These are phyloP conservation scores for Siniperca knerii DNA, from an alignment of 2,113 vertebrate genomes.

Conservation along the genomic window DNA sequence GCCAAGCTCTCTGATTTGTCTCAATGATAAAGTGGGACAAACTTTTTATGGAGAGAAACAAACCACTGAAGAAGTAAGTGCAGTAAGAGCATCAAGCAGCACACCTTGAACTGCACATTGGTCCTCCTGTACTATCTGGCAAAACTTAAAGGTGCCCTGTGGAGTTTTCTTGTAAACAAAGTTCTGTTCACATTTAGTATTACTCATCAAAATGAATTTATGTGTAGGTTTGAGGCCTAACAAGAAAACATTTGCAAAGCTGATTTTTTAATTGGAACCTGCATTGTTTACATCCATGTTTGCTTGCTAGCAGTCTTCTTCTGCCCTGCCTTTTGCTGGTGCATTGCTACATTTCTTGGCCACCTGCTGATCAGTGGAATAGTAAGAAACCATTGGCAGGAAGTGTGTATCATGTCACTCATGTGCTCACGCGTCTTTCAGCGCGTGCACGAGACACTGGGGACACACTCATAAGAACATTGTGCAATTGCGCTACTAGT, in stretches of 20 bases:
- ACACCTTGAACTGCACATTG: no score
- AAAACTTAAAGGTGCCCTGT: neutral
- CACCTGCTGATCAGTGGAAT: neutral
- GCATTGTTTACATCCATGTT: neutral
- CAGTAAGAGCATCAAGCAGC: no score
- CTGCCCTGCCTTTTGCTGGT: neutral
- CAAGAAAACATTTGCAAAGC: constrained; percentile 12
- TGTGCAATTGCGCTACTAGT: neutral
- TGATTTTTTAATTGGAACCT: neutral
- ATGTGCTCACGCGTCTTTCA: neutral
- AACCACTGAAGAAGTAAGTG: neutral
- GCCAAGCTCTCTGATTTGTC: neutral
- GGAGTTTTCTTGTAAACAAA: neutral
- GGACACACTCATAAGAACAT: neutral
- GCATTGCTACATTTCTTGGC: neutral
- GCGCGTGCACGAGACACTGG: neutral
- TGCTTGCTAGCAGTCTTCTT: neutral
- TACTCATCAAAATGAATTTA: neutral
- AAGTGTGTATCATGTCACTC: neutral
- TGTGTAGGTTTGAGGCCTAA: neutral
- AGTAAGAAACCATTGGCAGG: neutral
- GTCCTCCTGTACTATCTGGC: neutral
- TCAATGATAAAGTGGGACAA: neutral
- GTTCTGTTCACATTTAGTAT: neutral
- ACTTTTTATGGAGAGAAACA: neutral